Evolutionary conservation across 2,113 vertebrate species (phyloP).

Genomic region (Tamias sibiricus): DNA sequence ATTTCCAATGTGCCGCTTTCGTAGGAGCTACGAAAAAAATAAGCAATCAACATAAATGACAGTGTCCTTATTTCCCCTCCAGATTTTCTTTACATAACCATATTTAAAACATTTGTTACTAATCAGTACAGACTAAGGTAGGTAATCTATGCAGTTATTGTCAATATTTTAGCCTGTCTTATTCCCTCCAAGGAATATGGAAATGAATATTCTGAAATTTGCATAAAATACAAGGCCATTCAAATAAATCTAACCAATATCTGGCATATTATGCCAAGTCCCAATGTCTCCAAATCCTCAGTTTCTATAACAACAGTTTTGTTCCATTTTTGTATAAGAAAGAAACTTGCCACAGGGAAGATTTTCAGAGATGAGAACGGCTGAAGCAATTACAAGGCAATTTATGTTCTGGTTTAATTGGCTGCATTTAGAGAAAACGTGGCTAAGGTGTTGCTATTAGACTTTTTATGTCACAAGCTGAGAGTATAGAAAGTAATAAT

Average conservation of each 20-base stretch:
- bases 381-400: slow-evolving; percentile 65
- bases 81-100: not conserved
- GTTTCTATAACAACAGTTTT: slow-evolving; percentile 79
- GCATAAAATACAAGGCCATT: slow-evolving; percentile 31
- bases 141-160: not conserved
- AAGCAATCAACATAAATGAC: slow-evolving; percentile 29
- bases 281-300: slow-evolving; percentile 15
- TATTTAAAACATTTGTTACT: slow-evolving; percentile 36
- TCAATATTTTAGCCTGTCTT: not conserved
- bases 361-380: slow-evolving; percentile 60
- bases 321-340: slow-evolving; percentile 67
- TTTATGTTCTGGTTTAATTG: slow-evolving; percentile 51
- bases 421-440: slow-evolving; percentile 35
- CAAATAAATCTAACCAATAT: slow-evolving; percentile 52
- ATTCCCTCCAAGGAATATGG: slow-evolving; percentile 24
- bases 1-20: slow-evolving; percentile 97
- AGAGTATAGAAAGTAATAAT: slow-evolving; percentile 25
- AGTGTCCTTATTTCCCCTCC: not conserved
- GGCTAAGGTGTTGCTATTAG: slow-evolving; percentile 21
- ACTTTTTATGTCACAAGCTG: slow-evolving; percentile 46
- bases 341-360: slow-evolving; percentile 48
- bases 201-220: slow-evolving; percentile 55
- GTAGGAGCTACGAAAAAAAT: slow-evolving; percentile 89
- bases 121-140: not conserved
- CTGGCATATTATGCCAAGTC: slow-evolving; percentile 40